Evolutionary conservation across 2,888 invertebrate genomes (phyloP), one percentile per base, ranked within the genome.

Genomic region (Parascotia fuliginaria): DNA sequence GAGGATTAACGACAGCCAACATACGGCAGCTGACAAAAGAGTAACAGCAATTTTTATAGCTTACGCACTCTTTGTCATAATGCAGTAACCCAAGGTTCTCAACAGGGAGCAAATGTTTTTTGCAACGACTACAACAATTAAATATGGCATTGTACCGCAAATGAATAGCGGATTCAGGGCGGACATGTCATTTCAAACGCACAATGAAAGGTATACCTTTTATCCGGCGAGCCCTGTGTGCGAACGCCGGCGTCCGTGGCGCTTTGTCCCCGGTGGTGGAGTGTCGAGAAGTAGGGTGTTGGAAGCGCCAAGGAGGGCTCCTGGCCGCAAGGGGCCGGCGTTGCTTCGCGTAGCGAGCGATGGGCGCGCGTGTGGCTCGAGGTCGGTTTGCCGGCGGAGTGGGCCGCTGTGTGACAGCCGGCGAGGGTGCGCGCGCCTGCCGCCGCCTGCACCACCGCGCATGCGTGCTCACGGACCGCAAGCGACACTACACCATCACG

Each of bases 291-390:
- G 60, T 65, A 64, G 76, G 80, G 77, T 82, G 79, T 74, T 76
- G 76, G 85, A 85, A 80, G 87, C 86, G 83, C 87, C 87, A 73
- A 78, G 79, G 77, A 83, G 87, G 87, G 89, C 89, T 88, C 83
- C 89, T 79, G 87, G 90, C 89, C 89, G 87, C 89, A 70, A 83
- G 77, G 88, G 91, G 90, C 91, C 89, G 89, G 90, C 87, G 89
- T 88, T 85, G 87, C 87, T 86, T 71, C 80, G 84, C 81, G 80
- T 75, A 74, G 87, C 85, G 86, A 81, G 82, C 85, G 83, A 77
- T 73, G 75, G 79, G 79, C 81, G 84, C 82, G 86, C 87, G 89
- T 87, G 83, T 88, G 76, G 75, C 83, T 84, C 78, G 81, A 77
- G 83, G 80, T 84, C 84, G 83, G 83, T 81, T 73, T 85, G 85